Evolutionary conservation across 2,888 invertebrate species (phyloP), one percentile per base, ranked within the genome.

Genomic region (Gisinianus flammeolus): DNA sequence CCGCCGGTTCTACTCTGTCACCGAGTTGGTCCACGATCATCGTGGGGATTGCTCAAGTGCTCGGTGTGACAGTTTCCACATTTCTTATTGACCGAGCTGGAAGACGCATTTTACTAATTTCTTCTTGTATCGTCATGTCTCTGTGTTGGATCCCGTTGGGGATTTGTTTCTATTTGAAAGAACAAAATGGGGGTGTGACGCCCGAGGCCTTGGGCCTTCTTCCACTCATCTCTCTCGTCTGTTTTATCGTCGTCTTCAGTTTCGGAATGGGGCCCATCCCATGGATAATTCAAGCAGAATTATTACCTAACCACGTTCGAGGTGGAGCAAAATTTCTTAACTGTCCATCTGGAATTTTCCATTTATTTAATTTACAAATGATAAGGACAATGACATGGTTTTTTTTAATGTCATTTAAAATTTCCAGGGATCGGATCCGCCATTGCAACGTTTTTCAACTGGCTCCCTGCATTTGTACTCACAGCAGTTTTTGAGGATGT

Each of bases 181-280:
- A 54, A 19, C 56, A 71, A 28, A 71, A 77, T 54, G 58, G 67
- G 24, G 67, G 76, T 6, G 33, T 24, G 0, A 54, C 84, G 4
- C 35, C 71, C 12, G 71, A 72, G 12, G 81, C 80, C n/a, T 88
- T 93, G 1, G 91, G 92, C 0, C 92, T 92, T 92, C 82, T 94
- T 54, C 94, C 94, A 0, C 87, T 96, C 10, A 81, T 94, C 54
- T 94, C 94, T 0, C 87, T 96, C 10, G 93, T 94, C 71, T 81
- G 93, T 2, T 96, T 94, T 87, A 92, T 95, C 30, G 87, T 93
- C 31, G 90, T 93, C 70, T 95, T 95, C 88, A 94, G 67, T n/a
- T 22, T 78, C 24, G 78, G 73, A 10, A 16, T 78, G 10, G 78
- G 78, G 12, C 68, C 78, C 24, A 33, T 73, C 16, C 62, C 73